phyloP scores from a whole-genome alignment of 2,797 vertebrate genomes.

The Acrossocheilus wenchowensis region DNA sequence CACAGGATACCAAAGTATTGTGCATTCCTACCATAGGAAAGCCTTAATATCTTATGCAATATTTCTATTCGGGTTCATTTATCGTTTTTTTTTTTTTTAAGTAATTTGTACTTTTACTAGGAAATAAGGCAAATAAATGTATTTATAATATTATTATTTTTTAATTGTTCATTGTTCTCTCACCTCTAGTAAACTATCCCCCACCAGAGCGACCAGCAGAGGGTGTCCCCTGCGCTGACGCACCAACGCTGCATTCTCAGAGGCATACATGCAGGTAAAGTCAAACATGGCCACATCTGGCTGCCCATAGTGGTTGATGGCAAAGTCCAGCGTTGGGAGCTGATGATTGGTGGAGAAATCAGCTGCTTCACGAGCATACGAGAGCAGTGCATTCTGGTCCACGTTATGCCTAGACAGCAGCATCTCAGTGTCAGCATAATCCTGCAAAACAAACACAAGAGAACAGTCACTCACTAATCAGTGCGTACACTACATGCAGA shows the following conservation, averaged over 20 bases:
- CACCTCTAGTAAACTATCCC: slow-evolving; percentile 96
- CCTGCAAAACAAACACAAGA: slow-evolving; percentile 71
- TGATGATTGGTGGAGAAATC: slow-evolving; percentile 94
- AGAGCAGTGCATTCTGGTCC: slow-evolving; percentile 91
- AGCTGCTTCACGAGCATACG: slow-evolving; percentile 88
- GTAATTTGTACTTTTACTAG: neutral
- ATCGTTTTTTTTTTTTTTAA: neutral
- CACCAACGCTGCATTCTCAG: slow-evolving; percentile 90
- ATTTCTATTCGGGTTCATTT: neutral
- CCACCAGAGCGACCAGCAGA: slow-evolving; percentile 89
- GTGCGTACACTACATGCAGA: neutral
- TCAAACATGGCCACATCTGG: slow-evolving; percentile 98
- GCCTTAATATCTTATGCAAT: neutral
- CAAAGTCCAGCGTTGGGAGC: slow-evolving; percentile 90
- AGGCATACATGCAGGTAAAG: slow-evolving; percentile 96
- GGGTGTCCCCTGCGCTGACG: slow-evolving; percentile 86
- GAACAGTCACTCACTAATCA: slow-evolving; percentile 3
- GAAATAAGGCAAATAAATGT: neutral
- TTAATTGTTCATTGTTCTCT: neutral
- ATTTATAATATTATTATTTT: neutral
- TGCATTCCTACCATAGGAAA: neutral
- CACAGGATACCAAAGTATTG: neutral
- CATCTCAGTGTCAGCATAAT: slow-evolving; percentile 87
- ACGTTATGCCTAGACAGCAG: slow-evolving; percentile 90
- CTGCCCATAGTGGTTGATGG: slow-evolving; percentile 95